Conservation (phyloP, 2,888 invertebrate genomes). For the Rhagophthalmus giganteus region DNA sequence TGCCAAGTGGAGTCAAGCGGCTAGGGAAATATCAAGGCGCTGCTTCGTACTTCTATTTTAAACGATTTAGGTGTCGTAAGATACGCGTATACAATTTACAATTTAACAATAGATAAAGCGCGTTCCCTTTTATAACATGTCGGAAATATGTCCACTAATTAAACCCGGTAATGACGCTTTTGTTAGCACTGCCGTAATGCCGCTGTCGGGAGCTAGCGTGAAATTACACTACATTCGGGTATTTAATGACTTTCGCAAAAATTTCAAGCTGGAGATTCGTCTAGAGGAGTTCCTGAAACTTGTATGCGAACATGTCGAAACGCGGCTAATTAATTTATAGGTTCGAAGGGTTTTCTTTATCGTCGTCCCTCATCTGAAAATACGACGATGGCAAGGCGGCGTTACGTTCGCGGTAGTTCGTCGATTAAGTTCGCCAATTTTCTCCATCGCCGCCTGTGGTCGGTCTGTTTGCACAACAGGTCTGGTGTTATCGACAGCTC, state of each 20-base stretch:
- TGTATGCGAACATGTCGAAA: too few relatives aligned
- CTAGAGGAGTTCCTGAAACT: too few relatives aligned
- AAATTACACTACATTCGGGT: conserved; percentile 38
- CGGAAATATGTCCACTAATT: too few relatives aligned
- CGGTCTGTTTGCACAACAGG: conserved; percentile 50
- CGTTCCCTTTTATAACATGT: too few relatives aligned
- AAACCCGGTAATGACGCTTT: conserved; percentile 23
- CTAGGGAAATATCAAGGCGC: conserved; percentile 46
- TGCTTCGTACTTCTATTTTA: conserved; percentile 44
- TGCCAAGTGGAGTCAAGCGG: conserved; percentile 47
- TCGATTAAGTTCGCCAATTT: conserved; percentile 46
- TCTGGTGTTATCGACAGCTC: conserved; percentile 48
- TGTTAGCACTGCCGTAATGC: conserved; percentile 35
- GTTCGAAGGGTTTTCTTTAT: too few relatives aligned
- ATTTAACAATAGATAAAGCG: background rate
- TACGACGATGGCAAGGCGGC: too few relatives aligned
- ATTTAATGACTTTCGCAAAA: conserved; percentile 37
- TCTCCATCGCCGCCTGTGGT: conserved; percentile 44
- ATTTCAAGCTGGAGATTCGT: too few relatives aligned
- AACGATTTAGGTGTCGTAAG: conserved; percentile 20
- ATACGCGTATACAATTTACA: background rate
- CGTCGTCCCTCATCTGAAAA: too few relatives aligned
- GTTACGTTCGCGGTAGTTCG: conserved; percentile 34
- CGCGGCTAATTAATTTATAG: too few relatives aligned
- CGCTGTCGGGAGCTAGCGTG: conserved; percentile 34